Base-by-base conservation (phyloP, 1,140 invertebrate genomes). In the Holotrichia oblita region DNA sequence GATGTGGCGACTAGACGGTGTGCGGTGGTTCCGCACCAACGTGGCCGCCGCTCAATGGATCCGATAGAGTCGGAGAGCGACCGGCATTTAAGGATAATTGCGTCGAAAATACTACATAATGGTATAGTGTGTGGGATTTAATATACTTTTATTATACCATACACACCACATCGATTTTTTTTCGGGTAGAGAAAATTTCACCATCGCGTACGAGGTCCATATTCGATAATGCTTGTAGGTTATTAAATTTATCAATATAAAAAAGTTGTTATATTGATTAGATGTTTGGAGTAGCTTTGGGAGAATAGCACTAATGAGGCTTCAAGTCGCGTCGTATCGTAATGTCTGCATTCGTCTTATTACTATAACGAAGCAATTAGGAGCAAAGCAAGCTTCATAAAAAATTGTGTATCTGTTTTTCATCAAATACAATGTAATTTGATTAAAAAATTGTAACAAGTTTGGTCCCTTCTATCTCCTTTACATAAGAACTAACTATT, bases 61-160 rank as follows among this genome's bases (percentile, higher is more conserved):
- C 48, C 48, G 48, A 55, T 55, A 55, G 44, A 14, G 14, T 55
- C 14, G 48, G 14, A 17, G 14, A 55, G 48, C 48, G 12, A 55
- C 14, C 48, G 48, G 22, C 61, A 20, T 69, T 69, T 69, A 69
- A 69, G 27, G 61, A 69, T 69, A 69, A 69, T 69, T 69, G 61
- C 61, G 61, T 69, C 61, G 61, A 69, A 69, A 69, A 69, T 69
- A 69, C 22, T 69, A 69, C 61, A 69, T 69, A 69, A 69, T 69
- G 61, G 61, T 69, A 69, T 69, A 69, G 61, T 69, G 61, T 69
- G 61, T 69, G 61, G 61, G 61, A 69, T 69, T 69, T 69, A 69
- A 69, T 69, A 69, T 69, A 69, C 61, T 69, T 69, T 69, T 69
- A 69, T 69, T 69, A 69, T 69, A 69, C 61, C 17, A 34, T 69